Evolutionary conservation across 2,113 vertebrate genomes (phyloP), one percentile per base, ranked within the genome.

Genomic region (Seriola quinqueradiata): DNA sequence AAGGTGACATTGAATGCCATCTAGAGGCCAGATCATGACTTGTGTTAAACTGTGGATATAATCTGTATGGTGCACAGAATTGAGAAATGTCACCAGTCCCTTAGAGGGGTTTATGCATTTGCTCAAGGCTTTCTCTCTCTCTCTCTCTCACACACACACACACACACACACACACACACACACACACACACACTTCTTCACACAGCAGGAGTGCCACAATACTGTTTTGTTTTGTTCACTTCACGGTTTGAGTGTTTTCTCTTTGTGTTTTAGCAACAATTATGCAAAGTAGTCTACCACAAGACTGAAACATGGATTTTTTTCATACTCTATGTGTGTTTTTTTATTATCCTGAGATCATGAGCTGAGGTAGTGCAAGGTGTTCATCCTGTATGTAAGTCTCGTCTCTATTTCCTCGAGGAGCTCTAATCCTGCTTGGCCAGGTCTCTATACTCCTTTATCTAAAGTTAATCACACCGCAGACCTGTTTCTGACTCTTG

Each of bases 81-180:
- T 7, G 61, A 83, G 89, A 95, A 95, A 95, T 93, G 93, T 92
- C 91, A 82, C 85, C 74, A 50, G 80, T 75, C 72, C 90, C 92
- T 88, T 8, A 4, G 75, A 94, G 92, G 82, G 25, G 68, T 91
- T 84, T 81, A 7, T 71, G 57, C 76, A 66, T 82, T 87, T 73
- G 87, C 89, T 89, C 69, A 70, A 77, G 87, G 84, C 79, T 80
- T 72, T 48, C 42, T 21, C 25, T 19, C 76, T 59, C 58, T 32
- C 68, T 44, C 68, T 40, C 55, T 25, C 70, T 70, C 32, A 9
- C 34, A 5, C 32, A 17, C 46, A 34, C 55, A 14, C 44, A 25
- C 72, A 42, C 82, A 11, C 75, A 36, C 69, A 23, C 59, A 32
- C 55, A 57, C 70, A 71, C 60, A 70, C 58, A 61, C 70, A 75